Evolutionary conservation across 1,140 invertebrate genomes (phyloP).

Genomic region (Nebria ingens): DNA sequence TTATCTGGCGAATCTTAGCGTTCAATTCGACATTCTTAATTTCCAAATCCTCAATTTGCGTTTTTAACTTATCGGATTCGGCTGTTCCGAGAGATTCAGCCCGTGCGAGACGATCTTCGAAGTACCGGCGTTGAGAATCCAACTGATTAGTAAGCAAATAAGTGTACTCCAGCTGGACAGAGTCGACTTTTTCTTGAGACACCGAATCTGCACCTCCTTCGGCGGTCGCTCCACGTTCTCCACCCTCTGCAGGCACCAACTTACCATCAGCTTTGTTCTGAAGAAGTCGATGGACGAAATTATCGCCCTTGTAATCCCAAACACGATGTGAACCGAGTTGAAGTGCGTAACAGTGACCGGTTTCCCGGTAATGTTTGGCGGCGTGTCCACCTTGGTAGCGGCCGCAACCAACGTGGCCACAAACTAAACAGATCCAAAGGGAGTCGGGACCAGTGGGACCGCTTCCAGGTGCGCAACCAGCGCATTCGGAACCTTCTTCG

Average conservation of each 20-base stretch:
- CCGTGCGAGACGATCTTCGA: conserved; percentile 68
- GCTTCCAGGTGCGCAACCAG: conserved; percentile 23
- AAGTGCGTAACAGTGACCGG: conserved; percentile 94
- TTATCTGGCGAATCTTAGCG: not conserved
- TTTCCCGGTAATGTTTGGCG: conserved; percentile 81
- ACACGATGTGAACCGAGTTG: conserved; percentile 92
- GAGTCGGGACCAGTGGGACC: conserved; percentile 48
- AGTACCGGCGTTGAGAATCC: conserved; percentile 87
- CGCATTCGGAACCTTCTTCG: conserved; percentile 29
- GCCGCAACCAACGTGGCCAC: conserved; percentile 96
- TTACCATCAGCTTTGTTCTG: conserved; percentile 98
- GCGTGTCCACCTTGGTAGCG: conserved; percentile 46
- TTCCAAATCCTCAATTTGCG: not conserved
- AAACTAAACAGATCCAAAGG: conserved; percentile 98
- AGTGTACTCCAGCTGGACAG: conserved; percentile 90
- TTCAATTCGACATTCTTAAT: not conserved
- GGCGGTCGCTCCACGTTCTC: conserved; percentile 42
- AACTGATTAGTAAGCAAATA: conserved; percentile 95
- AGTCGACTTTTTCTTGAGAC: conserved; percentile 81
- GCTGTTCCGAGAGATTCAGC: not conserved
- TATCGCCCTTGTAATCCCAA: conserved; percentile 97
- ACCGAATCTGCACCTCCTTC: conserved; percentile 37
- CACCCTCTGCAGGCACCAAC: conserved; percentile 65
- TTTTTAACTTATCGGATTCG: conserved; percentile 1
- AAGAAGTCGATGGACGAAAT: conserved; percentile 92